phyloP scores from a whole-genome alignment of 1,140 invertebrate species.

The Drosophila sturtevanti region DNA sequence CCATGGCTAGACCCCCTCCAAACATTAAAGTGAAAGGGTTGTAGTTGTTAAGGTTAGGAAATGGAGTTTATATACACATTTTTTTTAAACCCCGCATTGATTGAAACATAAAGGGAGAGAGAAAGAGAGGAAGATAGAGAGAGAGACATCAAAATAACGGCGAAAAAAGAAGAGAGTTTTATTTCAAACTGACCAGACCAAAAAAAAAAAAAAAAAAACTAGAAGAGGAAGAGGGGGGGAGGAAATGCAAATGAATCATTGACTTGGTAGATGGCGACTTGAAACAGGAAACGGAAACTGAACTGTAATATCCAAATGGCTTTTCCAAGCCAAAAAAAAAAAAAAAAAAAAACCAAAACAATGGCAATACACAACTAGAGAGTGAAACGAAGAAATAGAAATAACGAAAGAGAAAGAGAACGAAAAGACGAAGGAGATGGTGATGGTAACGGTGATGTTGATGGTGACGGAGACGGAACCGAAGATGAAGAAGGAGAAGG shows the following conservation, averaged over 20 bases:
- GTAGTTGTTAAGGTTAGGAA: neutral
- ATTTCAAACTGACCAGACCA: neutral
- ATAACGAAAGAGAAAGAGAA: neutral
- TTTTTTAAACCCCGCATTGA: constrained; percentile 18
- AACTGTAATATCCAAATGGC: constrained; percentile 55
- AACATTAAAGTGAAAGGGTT: constrained; percentile 18
- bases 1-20: constrained; percentile 32
- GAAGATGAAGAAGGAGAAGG: too few species aligned
- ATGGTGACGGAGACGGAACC: too few species aligned
- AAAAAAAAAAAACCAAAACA: constrained; percentile 44
- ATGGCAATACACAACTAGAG: constrained; percentile 48
- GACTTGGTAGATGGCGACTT: constrained; percentile 36
- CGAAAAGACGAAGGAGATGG: too few species aligned
- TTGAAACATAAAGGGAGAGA: constrained; percentile 45
- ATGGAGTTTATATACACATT: neutral
- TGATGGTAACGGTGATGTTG: too few species aligned
- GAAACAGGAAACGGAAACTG: constrained; percentile 73
- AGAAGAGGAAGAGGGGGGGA: neutral
- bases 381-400: neutral
- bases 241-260: constrained; percentile 36
- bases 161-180: too few species aligned
- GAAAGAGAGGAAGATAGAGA: neutral
- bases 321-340: constrained; percentile 21
- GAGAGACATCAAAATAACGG: constrained; percentile 2
- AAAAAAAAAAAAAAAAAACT: constrained; percentile 27